phyloP scores from a whole-genome alignment of 2,888 invertebrate species.

The Hydrotaea cyrtoneurina region DNA sequence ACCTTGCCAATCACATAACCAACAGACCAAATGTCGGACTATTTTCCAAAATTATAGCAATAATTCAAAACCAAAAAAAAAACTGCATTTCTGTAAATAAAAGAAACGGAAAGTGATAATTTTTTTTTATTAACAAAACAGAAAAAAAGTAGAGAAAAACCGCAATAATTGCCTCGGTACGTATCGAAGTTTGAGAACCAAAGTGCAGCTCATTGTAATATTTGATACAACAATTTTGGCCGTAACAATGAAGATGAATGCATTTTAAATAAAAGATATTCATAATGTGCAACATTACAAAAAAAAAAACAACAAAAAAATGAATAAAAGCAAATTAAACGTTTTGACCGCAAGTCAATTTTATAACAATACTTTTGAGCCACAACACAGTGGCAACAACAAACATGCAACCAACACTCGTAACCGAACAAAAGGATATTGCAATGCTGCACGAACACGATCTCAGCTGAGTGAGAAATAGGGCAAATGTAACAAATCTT shows the following conservation, averaged over 20 bases:
- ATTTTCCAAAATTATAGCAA: conserved; percentile 9
- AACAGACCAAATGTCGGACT: conserved; percentile 53
- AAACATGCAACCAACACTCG: conserved; percentile 12
- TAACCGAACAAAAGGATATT: conserved; percentile 40
- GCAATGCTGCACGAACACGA: conserved; percentile 46
- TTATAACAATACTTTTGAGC: conserved; percentile 61
- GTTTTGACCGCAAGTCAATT: conserved; percentile 79
- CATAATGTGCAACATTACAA: conserved; percentile 52
- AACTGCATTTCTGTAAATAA: conserved; percentile 50
- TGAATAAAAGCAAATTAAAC: conserved; percentile 75
- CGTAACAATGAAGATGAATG: conserved; percentile 46
- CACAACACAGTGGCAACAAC: conserved; percentile 54
- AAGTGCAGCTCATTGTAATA: conserved; percentile 20
- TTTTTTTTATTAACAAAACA: too few relatives aligned
- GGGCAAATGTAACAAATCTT: neutral
- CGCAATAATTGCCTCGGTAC: conserved; percentile 66
- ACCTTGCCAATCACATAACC: conserved; percentile 72
- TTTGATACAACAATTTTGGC: conserved; percentile 35
- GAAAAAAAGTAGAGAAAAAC: conserved; percentile 63
- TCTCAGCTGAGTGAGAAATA: neutral
- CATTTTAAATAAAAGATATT: conserved; percentile 43
- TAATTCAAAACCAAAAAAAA: conserved; percentile 2
- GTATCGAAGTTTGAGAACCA: conserved; percentile 44
- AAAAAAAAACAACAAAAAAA: too few relatives aligned
- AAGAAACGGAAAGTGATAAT: conserved; percentile 72